Conservation (phyloP, 1,140 invertebrate species). For the Aphidius gifuensis region DNA sequence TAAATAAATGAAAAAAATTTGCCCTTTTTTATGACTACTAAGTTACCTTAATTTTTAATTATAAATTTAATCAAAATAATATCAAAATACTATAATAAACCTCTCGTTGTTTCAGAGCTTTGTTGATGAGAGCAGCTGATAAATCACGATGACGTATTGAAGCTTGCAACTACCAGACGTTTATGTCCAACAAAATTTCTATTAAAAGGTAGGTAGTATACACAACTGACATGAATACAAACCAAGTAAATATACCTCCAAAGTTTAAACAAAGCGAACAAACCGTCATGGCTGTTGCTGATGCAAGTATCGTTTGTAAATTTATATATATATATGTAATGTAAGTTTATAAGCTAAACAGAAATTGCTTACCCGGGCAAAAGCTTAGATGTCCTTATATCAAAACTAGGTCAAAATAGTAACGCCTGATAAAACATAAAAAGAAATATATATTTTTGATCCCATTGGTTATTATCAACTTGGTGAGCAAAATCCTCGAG, state of each 20-base stretch:
- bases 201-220: no score
- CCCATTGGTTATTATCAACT: constrained; percentile 20
- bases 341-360: constrained; percentile 18
- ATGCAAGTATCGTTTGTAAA: neutral
- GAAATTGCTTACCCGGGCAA: constrained; percentile 16
- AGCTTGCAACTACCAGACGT: no score
- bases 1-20: neutral
- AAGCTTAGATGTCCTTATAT: constrained; percentile 8
- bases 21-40: no score
- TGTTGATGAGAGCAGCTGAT: no score
- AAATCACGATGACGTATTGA: no score
- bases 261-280: neutral
- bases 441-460: neutral
- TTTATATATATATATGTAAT: no score
- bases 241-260: no score
- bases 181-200: no score
- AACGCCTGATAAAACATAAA: constrained; percentile 5
- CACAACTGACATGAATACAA: no score
- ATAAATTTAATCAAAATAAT: neutral
- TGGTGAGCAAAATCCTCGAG: constrained; percentile 11
- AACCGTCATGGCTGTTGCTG: neutral
- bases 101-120: no score
- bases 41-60: no score
- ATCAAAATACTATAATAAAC: no score
- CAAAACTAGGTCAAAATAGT: constrained; percentile 16